Conservation (phyloP, 1,140 invertebrate genomes). For the Zaprionus africanus region DNA sequence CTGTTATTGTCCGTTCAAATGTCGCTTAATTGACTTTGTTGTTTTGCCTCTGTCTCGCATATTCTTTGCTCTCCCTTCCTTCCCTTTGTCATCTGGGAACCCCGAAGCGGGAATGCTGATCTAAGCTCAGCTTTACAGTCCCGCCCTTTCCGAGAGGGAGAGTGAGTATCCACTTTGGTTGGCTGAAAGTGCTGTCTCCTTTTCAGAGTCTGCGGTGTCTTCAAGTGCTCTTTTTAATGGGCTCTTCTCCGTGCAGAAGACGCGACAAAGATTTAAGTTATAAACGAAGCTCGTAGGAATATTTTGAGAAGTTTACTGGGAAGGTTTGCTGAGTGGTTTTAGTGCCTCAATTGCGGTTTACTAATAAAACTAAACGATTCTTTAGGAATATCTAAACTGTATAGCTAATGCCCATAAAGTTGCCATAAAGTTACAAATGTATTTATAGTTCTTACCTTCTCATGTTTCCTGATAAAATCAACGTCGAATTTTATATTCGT, state of each 20-base stretch:
- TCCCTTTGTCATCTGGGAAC: slow-evolving; percentile 15
- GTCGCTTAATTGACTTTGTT: slow-evolving; percentile 75
- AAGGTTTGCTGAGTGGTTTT: background rate
- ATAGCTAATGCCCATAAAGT: background rate
- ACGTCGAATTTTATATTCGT: background rate
- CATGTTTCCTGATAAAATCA: background rate
- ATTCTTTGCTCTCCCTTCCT: background rate
- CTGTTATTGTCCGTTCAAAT: slow-evolving; percentile 74
- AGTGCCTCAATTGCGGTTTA: background rate
- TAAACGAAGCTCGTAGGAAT: slow-evolving; percentile 21
- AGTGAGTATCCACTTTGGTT: background rate
- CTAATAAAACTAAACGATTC: background rate
- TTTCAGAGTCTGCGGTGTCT: slow-evolving; percentile 12
- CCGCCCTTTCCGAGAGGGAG: background rate
- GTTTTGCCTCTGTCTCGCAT: slow-evolving; percentile 30
- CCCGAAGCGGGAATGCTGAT: slow-evolving; percentile 17
- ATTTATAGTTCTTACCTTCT: slow-evolving; percentile 1
- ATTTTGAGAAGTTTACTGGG: background rate
- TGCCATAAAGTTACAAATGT: background rate
- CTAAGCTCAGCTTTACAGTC: slow-evolving; percentile 16
- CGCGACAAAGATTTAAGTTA: background rate
- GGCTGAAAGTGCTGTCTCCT: background rate
- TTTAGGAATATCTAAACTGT: background rate
- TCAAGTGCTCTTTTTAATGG: slow-evolving; percentile 45
- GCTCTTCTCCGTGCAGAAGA: slow-evolving; percentile 5